These are phyloP conservation scores for Brachionus asplanchnoidis DNA, from an alignment of 1,140 invertebrate genomes.

Conservation along the genomic window DNA sequence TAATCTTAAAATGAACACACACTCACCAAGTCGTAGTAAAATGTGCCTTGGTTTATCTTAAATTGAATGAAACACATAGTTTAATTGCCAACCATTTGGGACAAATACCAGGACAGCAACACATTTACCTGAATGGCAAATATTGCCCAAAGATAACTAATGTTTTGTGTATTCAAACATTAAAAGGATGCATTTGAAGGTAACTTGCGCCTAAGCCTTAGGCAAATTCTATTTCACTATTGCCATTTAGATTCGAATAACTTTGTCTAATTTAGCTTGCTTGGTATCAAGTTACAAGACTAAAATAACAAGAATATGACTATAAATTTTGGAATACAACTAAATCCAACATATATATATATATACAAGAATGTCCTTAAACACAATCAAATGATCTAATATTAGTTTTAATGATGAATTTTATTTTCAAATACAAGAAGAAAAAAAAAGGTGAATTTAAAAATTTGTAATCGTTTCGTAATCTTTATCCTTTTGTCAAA, in stretches of 20 bases:
- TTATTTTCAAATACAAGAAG: not conserved
- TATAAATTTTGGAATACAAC: slow-evolving; percentile 21
- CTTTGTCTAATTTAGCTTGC: not conserved
- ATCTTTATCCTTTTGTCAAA: slow-evolving; percentile 13
- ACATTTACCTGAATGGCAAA: not conserved
- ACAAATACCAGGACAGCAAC: not conserved
- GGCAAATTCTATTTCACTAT: not conserved
- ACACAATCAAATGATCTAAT: slow-evolving; percentile 32
- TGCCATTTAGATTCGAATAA: slow-evolving; percentile 1
- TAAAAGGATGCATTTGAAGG: not conserved
- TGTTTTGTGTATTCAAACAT: not conserved
- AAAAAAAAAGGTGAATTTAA: not conserved
- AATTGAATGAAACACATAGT: not conserved
- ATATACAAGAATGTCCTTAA: slow-evolving; percentile 25
- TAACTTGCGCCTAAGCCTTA: slow-evolving; percentile 3
- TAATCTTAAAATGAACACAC: slow-evolving; percentile 1
- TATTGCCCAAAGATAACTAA: not conserved
- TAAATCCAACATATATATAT: not conserved
- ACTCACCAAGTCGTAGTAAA: not conserved
- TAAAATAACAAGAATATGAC: slow-evolving; percentile 1
- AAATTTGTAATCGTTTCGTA: not conserved
- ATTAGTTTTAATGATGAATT: slow-evolving; percentile 32
- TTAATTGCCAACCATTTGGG: not conserved
- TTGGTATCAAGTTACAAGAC: slow-evolving; percentile 19
- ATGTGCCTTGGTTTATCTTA: slow-evolving; percentile 18